Evolutionary conservation across 2,888 invertebrate species (phyloP), one percentile per base, ranked within the genome.

Genomic region (Meta bourneti): DNA sequence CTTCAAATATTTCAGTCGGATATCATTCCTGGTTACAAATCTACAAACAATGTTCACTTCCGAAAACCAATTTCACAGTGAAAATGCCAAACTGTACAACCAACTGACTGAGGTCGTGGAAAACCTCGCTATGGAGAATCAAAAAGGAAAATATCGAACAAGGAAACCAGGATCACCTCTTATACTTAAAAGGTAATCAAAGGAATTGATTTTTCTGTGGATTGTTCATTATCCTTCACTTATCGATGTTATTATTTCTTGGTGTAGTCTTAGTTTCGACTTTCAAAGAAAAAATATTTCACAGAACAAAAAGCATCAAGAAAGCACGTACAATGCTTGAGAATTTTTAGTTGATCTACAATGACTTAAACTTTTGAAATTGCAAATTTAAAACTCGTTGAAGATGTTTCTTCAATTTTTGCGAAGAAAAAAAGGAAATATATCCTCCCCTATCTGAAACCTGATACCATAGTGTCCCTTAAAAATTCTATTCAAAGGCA

Each of bases 11-110:
- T 94, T 72, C 93, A 95, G 95, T 93, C 97, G 99, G 94, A 98
- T 99, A 94, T 96, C 98, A 89, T 99, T 99, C 96, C 97, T 98
- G 95, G 98, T 99, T 93, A 98, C 98, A 95, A 98, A 98, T 95
- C 96, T 99, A 95, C 98, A 98, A 95, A 98, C 98, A 51, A 96
- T 99, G 81, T 99, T 99, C 95, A 97, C 97, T 93, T 97, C 98
- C 51, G 99, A 99, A 95, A 97, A 98, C 95, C 97, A 98, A 94
- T 99, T 99, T 96, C 99, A 99, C 95, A 96, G 96, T 93, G 99
- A 99, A 96, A 97, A 97, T 94, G 96, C 97, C 94, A 98, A 98
- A 96, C 98, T 98, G 94, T 98, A 97, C 95, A 96, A 97, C 77
- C 98, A 98, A 95, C 96, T 99, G 94, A 98, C 98, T 95, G 97